phyloP scores from a whole-genome alignment of 2,888 invertebrate species.

The Hemithea aestivaria region DNA sequence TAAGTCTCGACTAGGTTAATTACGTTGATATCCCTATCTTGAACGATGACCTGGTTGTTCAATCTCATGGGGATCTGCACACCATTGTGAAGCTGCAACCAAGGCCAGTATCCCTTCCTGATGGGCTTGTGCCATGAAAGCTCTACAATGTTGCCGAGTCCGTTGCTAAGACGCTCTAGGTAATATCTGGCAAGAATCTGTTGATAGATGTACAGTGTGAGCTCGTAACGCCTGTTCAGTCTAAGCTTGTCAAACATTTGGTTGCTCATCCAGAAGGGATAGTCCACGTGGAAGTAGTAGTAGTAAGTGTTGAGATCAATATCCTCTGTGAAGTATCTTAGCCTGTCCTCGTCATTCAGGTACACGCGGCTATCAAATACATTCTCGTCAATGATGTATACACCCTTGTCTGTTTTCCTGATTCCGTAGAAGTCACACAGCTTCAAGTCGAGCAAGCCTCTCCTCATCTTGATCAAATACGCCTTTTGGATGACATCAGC shows the following conservation, averaged over 20 bases:
- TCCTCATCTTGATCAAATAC: conserved; percentile 73
- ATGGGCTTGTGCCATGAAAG: conserved; percentile 67
- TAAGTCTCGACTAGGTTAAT: conserved; percentile 54
- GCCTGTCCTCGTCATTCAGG: conserved; percentile 74
- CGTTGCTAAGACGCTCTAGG: conserved; percentile 74
- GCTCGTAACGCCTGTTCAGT: conserved; percentile 66
- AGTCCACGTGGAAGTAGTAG: conserved; percentile 79
- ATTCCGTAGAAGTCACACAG: conserved; percentile 75
- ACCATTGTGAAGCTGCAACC: conserved; percentile 75
- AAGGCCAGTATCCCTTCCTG: conserved; percentile 77
- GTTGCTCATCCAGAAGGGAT: conserved; percentile 82
- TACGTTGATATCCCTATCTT: conserved; percentile 46
- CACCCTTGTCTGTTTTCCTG: conserved; percentile 67
- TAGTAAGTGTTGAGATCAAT: conserved; percentile 82
- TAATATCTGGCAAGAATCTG: conserved; percentile 82
- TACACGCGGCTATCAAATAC: conserved; percentile 78
- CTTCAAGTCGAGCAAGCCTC: conserved; percentile 63
- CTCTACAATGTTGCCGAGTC: conserved; percentile 62
- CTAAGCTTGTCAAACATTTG: conserved; percentile 55
- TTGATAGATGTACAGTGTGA: conserved; percentile 81
- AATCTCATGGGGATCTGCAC: conserved; percentile 73
- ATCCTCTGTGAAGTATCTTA: conserved; percentile 83
- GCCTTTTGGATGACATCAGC: conserved; percentile 81
- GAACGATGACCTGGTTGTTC: conserved; percentile 57
- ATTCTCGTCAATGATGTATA: conserved; percentile 82